phyloP scores from a whole-genome alignment of 92 coral and sea anemone genomes.

The Heteractis magnifica region DNA sequence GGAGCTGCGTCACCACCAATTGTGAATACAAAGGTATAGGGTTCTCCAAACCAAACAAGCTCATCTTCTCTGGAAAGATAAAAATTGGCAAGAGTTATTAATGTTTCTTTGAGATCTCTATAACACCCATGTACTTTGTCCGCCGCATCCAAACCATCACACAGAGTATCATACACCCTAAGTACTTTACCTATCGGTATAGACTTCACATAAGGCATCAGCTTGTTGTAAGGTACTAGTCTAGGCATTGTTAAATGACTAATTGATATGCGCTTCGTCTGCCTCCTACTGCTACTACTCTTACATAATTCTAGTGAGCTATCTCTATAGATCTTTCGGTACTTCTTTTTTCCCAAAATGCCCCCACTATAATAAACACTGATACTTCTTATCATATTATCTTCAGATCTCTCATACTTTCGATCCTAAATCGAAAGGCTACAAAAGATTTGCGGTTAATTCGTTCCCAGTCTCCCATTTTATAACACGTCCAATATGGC shows the following conservation, averaged over 20 bases:
- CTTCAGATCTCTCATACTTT: too few species aligned
- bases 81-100: slow-evolving; percentile 50
- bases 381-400: too few species aligned
- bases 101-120: slow-evolving; percentile 32
- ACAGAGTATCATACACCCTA: slow-evolving; percentile 45
- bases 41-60: slow-evolving; percentile 46
- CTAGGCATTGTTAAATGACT: slow-evolving; percentile 38
- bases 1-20: slow-evolving; percentile 67
- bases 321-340: slow-evolving; percentile 36
- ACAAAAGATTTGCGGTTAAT: too few species aligned
- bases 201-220: slow-evolving; percentile 51
- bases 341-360: slow-evolving; percentile 62
- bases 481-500: too few species aligned
- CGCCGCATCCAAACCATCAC: slow-evolving; percentile 39
- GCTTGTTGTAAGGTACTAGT: slow-evolving; percentile 52
- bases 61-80: slow-evolving; percentile 36
- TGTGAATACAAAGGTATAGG: slow-evolving; percentile 46
- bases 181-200: slow-evolving; percentile 48
- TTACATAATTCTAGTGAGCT: slow-evolving; percentile 2
- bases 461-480: background rate
- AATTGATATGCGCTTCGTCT: slow-evolving; percentile 36
- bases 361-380: too few species aligned
- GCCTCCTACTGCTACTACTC: slow-evolving; percentile 20
- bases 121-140: slow-evolving; percentile 52
- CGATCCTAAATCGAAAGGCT: too few species aligned